phyloP scores from a whole-genome alignment of 2,113 vertebrate genomes.

The Callipepla squamata region DNA sequence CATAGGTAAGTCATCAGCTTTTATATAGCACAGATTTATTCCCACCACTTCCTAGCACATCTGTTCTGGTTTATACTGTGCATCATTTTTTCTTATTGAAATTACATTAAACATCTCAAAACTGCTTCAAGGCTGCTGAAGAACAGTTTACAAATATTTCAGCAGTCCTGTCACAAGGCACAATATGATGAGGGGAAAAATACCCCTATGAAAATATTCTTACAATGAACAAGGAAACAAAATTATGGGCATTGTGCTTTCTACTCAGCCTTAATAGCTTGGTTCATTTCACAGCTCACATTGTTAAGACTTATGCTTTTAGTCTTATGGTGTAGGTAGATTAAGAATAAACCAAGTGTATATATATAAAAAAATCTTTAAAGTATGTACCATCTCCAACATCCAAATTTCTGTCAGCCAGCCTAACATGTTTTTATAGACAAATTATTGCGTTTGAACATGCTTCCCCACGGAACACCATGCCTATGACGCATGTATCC shows the following conservation, averaged over 20 bases:
- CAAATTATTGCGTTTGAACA: background rate
- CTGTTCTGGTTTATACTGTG: background rate
- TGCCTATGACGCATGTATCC: background rate
- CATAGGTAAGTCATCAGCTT: background rate
- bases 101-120: background rate
- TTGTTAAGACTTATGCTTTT: background rate
- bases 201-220: background rate
- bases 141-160: background rate
- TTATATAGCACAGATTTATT: background rate
- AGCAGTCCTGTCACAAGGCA: background rate
- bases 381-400: background rate
- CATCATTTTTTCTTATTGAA: background rate
- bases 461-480: background rate
- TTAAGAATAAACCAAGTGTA: background rate
- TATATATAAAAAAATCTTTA: background rate
- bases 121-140: no score
- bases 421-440: background rate
- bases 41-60: background rate
- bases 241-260: background rate
- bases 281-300: background rate
- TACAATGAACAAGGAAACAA: background rate
- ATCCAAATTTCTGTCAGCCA: background rate
- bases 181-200: background rate
- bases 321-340: background rate
- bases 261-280: background rate